Conservation (phyloP, 1,140 invertebrate genomes). For the Nomia melanderi region DNA sequence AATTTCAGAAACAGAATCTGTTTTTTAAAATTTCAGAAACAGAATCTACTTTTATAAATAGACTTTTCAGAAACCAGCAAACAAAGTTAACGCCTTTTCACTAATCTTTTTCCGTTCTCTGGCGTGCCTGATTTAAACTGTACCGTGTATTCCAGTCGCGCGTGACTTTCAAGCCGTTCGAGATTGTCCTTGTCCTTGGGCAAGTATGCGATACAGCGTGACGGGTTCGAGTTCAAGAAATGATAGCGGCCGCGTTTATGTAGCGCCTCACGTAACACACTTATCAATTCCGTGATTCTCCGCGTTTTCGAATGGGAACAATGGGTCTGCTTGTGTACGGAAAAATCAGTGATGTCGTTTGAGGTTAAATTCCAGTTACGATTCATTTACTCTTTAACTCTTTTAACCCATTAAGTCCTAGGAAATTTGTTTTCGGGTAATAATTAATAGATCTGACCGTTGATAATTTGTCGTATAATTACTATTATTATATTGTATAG, state of each 20-base stretch:
- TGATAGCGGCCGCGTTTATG: conserved; percentile 14
- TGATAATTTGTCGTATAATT: too few relatives aligned
- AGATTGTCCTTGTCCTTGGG: conserved; percentile 44
- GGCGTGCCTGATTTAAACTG: neutral
- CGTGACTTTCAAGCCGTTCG: neutral
- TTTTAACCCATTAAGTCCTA: too few relatives aligned
- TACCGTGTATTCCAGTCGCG: conserved; percentile 20
- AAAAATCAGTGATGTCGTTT: too few relatives aligned
- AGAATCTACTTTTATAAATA: too few relatives aligned
- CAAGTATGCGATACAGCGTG: conserved; percentile 13
- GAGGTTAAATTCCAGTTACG: neutral
- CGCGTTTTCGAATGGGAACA: neutral
- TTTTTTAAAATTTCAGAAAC: too few relatives aligned
- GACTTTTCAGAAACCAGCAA: too few relatives aligned
- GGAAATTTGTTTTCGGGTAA: too few relatives aligned
- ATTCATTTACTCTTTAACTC: neutral
- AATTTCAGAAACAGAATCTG: too few relatives aligned
- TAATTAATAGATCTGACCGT: too few relatives aligned
- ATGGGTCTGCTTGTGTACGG: neutral
- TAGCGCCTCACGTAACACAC: neutral
- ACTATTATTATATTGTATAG: too few relatives aligned
- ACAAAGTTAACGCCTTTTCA: too few relatives aligned
- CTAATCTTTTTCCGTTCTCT: neutral
- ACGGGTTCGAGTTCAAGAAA: conserved; percentile 23
- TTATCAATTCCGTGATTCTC: neutral